Evolutionary conservation across 2,113 vertebrate genomes (phyloP).

Genomic region (Oreochromis spilurus): DNA sequence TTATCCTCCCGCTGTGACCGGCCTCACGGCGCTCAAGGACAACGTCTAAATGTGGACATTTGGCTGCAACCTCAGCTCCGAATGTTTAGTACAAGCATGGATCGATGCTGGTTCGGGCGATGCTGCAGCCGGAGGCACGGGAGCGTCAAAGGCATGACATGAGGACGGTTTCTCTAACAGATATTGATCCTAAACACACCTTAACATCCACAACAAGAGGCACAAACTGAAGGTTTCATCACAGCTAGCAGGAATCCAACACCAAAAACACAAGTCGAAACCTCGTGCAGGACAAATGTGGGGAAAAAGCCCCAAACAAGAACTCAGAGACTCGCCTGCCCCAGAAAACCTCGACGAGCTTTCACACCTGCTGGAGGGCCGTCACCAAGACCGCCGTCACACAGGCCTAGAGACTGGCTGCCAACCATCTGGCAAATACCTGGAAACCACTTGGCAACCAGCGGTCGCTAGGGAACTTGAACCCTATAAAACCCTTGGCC

Average conservation of each 20-base stretch:
- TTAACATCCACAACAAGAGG: background rate
- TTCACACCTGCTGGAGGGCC: rapidly evolving
- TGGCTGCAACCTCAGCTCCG: background rate
- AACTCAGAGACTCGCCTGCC: rapidly evolving
- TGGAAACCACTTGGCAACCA: background rate
- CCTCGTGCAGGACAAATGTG: background rate
- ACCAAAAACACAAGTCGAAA: background rate
- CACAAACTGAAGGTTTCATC: background rate
- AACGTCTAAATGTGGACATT: background rate
- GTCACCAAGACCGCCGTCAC: background rate
- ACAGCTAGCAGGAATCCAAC: background rate
- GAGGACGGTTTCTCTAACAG: background rate
- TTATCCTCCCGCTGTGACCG: rapidly evolving
- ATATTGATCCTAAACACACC: background rate
- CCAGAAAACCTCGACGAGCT: background rate
- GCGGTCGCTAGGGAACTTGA: rapidly evolving
- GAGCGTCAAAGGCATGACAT: background rate
- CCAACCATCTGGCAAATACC: background rate
- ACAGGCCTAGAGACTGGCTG: background rate
- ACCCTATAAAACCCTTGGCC: background rate
- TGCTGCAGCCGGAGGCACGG: rapidly evolving
- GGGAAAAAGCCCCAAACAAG: background rate
- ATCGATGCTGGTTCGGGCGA: rapidly evolving
- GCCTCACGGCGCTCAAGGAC: background rate
- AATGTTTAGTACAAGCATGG: background rate